Percentiles rank a stretch among this genome's conserved stretches.
Evolutionary conservation across 2,113 vertebrate genomes (phyloP).

Genomic region (Prionailurus bengalensis): DNA sequence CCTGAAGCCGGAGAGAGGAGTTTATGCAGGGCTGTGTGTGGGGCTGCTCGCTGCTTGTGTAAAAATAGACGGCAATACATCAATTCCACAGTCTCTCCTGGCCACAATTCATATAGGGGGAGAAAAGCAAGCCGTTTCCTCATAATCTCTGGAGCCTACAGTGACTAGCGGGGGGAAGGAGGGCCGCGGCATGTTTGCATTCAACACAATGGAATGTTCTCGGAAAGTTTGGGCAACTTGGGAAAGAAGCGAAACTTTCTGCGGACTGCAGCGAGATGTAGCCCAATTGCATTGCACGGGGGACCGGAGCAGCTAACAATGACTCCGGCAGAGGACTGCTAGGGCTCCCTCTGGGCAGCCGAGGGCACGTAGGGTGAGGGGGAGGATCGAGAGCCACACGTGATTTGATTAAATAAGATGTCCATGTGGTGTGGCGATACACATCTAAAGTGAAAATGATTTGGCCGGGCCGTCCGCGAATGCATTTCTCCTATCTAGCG

Average conservation of each 20-base stretch:
- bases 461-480: conserved; percentile 52
- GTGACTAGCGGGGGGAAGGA: conserved; percentile 69
- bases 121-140: conserved; percentile 79
- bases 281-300: conserved; percentile 81
- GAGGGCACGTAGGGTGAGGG: conserved; percentile 83
- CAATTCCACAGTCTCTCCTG: conserved; percentile 90
- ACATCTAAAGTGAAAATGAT: conserved; percentile 80
- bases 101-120: conserved; percentile 86
- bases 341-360: conserved; percentile 81
- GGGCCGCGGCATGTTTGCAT: conserved; percentile 83
- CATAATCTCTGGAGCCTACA: conserved; percentile 86
- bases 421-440: conserved; percentile 69
- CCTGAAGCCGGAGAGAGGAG: conserved; percentile 86
- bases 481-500: conserved; percentile 74
- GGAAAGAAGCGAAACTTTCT: conserved; percentile 86
- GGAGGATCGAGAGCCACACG: conserved; percentile 82
- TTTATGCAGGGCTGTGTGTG: conserved; percentile 88
- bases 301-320: conserved; percentile 79
- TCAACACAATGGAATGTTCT: conserved; percentile 82
- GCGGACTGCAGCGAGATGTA: conserved; percentile 83
- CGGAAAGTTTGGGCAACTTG: conserved; percentile 88
- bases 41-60: conserved; percentile 86
- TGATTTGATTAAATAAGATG: conserved; percentile 84
- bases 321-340: conserved; percentile 77
- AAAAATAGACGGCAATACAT: conserved; percentile 92